Conservation (phyloP, 2,113 vertebrate genomes). For the Catharus minimus region DNA sequence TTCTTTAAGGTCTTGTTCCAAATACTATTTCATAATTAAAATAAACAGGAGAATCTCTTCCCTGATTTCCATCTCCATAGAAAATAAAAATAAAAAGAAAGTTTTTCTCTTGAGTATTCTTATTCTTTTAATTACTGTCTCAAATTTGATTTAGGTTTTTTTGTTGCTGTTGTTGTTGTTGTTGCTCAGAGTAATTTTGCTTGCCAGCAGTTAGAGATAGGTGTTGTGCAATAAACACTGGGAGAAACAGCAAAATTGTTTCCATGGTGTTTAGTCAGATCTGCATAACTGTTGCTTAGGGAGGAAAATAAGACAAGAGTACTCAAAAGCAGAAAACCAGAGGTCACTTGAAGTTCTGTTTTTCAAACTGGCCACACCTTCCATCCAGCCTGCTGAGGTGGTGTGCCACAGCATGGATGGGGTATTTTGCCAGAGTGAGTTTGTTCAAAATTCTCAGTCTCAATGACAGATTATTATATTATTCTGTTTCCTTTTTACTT, state of each 20-base stretch:
- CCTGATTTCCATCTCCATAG: neutral
- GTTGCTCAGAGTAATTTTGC: neutral
- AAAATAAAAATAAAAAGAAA: neutral
- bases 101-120: neutral
- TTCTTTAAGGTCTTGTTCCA: neutral
- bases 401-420: neutral
- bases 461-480: neutral
- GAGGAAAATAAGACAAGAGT: neutral
- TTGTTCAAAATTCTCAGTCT: neutral
- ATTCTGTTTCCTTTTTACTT: slow-evolving; percentile 8
- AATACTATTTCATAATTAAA: slow-evolving; percentile 32
- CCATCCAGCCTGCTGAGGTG: neutral
- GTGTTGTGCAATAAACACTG: neutral
- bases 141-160: neutral
- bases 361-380: neutral
- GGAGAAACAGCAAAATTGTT: slow-evolving; percentile 31
- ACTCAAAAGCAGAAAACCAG: neutral
- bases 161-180: neutral
- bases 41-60: neutral
- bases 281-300: neutral
- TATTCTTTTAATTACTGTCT: slow-evolving; percentile 28
- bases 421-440: neutral
- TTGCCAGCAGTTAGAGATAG: slow-evolving; percentile 21
- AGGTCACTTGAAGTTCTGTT: neutral
- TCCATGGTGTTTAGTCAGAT: slow-evolving; percentile 13